Conservation (phyloP, 2,113 vertebrate genomes). For the Plestiodon gilberti region DNA sequence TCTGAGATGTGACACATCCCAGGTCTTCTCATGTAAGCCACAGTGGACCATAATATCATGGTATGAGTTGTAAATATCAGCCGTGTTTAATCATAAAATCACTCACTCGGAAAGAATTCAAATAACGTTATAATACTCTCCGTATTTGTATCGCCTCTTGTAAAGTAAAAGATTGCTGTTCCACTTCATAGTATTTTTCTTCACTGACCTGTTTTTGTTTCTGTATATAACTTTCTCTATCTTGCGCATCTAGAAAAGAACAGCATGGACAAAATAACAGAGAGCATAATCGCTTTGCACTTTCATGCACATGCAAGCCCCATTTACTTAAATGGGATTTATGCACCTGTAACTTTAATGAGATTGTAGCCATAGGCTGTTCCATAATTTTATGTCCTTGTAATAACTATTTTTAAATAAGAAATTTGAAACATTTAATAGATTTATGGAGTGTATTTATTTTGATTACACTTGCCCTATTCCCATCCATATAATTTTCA, state of each 20-base stretch:
- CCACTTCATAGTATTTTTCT: background rate
- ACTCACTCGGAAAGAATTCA: background rate
- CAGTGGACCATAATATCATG: background rate
- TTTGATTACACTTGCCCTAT: background rate
- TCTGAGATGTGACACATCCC: background rate
- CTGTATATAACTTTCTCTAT: background rate
- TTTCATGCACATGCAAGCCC: background rate
- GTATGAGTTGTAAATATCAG: background rate
- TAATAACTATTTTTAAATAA: background rate
- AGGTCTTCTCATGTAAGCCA: background rate
- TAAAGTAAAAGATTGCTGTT: background rate
- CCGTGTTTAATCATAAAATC: background rate
- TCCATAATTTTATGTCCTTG: conserved; percentile 26
- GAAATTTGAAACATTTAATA: background rate
- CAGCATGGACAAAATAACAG: background rate
- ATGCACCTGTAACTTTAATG: background rate
- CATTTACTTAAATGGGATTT: background rate
- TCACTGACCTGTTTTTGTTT: background rate
- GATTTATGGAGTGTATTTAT: background rate
- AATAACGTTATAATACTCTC: background rate
- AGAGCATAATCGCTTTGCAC: background rate
- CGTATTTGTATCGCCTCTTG: background rate
- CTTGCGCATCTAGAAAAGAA: background rate
- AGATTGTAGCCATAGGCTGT: background rate
- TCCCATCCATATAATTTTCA: too few relatives aligned